A percentile compares a stretch with the other conserved stretches of the same genome.
These are phyloP conservation scores for Nipponia nippon DNA, from an alignment of 2,113 vertebrate genomes.

Conservation along the genomic window DNA sequence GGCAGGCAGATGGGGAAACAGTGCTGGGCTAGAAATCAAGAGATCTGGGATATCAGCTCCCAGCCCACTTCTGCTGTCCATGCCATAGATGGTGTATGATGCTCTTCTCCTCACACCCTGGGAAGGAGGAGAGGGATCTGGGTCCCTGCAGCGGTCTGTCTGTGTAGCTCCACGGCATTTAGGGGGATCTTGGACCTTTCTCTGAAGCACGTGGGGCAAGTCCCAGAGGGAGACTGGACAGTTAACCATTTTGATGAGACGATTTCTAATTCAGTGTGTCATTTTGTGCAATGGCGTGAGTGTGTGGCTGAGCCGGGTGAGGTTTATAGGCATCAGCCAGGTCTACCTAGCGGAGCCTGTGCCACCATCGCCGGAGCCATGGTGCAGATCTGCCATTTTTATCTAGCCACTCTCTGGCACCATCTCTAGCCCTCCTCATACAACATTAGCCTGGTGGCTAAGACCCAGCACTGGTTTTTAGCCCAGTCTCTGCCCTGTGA, in stretches of 20 bases:
- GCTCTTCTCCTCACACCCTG: background rate
- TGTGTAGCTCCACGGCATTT: background rate
- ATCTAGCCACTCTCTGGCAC: background rate
- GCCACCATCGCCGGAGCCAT: fast-evolving
- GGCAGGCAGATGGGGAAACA: background rate
- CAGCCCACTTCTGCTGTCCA: background rate
- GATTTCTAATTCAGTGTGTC: background rate
- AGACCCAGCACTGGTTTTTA: background rate
- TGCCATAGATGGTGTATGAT: background rate
- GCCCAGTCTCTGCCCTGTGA: background rate
- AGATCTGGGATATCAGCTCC: background rate
- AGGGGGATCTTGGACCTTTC: background rate
- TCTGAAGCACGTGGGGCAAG: background rate
- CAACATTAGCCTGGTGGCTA: fast-evolving
- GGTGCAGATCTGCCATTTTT: fast-evolving
- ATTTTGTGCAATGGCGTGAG: background rate
- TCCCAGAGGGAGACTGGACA: background rate
- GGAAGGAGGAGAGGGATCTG: background rate
- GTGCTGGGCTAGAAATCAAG: background rate
- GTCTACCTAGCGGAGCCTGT: background rate
- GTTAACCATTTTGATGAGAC: background rate
- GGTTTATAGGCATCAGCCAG: background rate
- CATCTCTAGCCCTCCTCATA: background rate
- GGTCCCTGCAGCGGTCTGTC: background rate
- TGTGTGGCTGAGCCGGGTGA: background rate